phyloP scores from a whole-genome alignment of 1,140 invertebrate species.

The Acromyrmex heyeri region DNA sequence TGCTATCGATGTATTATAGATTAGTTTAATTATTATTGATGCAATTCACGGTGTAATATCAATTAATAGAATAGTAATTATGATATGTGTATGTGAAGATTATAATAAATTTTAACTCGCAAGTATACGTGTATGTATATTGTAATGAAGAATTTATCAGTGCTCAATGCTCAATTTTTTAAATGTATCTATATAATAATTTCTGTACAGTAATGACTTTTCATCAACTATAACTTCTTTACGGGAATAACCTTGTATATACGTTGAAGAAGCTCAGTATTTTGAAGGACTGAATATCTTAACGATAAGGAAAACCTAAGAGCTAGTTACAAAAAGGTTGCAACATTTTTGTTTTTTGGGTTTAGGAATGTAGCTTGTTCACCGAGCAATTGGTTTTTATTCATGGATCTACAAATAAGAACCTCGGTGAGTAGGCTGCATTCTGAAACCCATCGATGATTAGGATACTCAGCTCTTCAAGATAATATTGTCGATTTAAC shows the following conservation, averaged over 20 bases:
- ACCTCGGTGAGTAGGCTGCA: too few relatives aligned
- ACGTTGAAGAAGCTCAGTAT: neutral
- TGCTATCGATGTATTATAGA: slow-evolving; percentile 1
- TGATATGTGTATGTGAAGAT: neutral
- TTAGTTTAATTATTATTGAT: slow-evolving; percentile 16
- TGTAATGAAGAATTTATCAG: neutral
- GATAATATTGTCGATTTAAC: neutral
- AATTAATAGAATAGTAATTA: slow-evolving; percentile 9
- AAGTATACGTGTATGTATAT: neutral
- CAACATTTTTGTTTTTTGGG: too few relatives aligned
- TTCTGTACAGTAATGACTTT: neutral
- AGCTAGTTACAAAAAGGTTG: too few relatives aligned
- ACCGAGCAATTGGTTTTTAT: too few relatives aligned
- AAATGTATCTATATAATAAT: neutral
- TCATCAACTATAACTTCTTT: neutral
- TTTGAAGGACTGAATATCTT: neutral
- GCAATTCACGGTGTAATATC: neutral
- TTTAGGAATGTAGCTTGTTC: too few relatives aligned
- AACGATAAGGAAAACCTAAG: neutral
- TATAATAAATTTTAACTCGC: neutral
- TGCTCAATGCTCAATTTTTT: neutral
- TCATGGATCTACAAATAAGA: too few relatives aligned
- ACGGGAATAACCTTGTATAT: neutral
- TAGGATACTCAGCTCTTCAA: too few relatives aligned
- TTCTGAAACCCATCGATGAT: too few relatives aligned